Evolutionary conservation across 1,140 invertebrate species (phyloP), one percentile per base, ranked within the genome.

Genomic region (Drosophila parabipectinata): DNA sequence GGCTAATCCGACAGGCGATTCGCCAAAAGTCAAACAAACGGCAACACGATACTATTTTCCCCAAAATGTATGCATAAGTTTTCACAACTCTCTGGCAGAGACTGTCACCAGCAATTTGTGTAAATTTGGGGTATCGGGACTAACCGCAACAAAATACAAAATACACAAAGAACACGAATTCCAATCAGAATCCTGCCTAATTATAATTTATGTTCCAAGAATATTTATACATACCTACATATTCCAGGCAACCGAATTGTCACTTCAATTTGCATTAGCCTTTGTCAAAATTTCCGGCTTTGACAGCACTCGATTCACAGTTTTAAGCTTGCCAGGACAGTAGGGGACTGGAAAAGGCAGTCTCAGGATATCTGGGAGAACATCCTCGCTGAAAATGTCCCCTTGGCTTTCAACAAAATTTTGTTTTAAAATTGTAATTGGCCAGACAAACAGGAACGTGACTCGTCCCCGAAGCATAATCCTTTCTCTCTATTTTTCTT

Each of bases 21-120:
- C 39, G 15, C 62, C 18, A 28, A 51, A 67, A 39, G 15, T 48
- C 37, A 34, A 57, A 18, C 41, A 18, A 56, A 67, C 34, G 41
- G 34, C 34, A 50, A 56, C 34, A 62, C 63, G 28, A 44, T 48
- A 37, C 59, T 24, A 45, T 37, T n/a, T 28, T 14, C 14, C 15
- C 28, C 8, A 24, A 44, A 53, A 54, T 48, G 18, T 72, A 72
- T 72, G 57, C 57, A 59, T 72, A 30, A 28, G 68, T 72, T 41
- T 50, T 9, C 45, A 34, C 54, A 60, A n/a, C 14, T 51, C 21
- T 37, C 34, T 10, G 26, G 48, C 69, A 67, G 61, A 75, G 61
- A 76, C 72, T 76, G 72, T 76, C 72, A 76, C 60, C 61, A 76
- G 51, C 61, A 75, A 67, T 75, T 76, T 76, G 72, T 56, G 60